These are phyloP conservation scores for Brevipalpus yothersi DNA, from an alignment of 1,140 invertebrate species.

Conservation along the genomic window DNA sequence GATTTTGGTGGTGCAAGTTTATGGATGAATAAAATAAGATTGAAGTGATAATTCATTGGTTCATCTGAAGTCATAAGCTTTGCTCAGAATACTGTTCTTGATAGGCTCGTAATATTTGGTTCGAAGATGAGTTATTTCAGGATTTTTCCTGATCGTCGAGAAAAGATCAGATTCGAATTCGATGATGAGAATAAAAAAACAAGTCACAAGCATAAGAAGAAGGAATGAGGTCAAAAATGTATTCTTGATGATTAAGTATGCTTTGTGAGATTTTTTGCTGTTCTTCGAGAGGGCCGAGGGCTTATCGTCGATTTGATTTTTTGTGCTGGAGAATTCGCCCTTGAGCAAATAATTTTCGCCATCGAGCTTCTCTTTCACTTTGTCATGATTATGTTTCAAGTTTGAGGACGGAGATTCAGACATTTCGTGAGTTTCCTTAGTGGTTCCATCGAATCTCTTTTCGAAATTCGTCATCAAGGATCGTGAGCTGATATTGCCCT, in stretches of 20 bases:
- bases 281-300: background rate
- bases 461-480: background rate
- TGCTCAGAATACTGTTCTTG: constrained; percentile 31
- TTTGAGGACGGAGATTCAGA: too few relatives aligned
- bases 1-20: too few relatives aligned
- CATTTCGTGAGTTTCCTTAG: background rate
- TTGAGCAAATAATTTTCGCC: background rate
- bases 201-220: constrained; percentile 15
- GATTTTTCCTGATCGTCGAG: constrained; percentile 37
- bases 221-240: constrained; percentile 22
- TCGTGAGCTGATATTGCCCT: background rate
- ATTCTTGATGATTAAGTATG: background rate
- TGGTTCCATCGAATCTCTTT: background rate
- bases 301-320: background rate
- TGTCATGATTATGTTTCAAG: background rate
- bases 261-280: background rate
- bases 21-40: background rate
- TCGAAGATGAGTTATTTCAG: constrained; percentile 46
- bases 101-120: constrained; percentile 55
- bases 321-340: background rate
- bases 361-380: background rate
- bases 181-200: constrained; percentile 18
- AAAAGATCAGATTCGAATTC: constrained; percentile 41
- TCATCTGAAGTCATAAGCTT: background rate
- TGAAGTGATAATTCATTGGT: constrained; percentile 1